Conservation (phyloP, 1,140 invertebrate genomes). For the Oppia nitens region DNA sequence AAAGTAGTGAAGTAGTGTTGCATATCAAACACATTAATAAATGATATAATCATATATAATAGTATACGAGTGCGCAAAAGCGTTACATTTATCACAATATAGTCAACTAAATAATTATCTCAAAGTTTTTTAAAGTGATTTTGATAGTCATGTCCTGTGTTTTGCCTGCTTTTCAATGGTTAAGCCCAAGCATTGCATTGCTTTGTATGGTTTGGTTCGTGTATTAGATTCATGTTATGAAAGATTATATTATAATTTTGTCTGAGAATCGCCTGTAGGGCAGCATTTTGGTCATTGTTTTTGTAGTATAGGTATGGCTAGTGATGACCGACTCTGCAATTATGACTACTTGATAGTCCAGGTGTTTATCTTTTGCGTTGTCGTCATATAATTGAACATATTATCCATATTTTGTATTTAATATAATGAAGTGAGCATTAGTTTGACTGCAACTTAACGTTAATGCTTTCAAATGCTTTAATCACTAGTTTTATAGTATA, state of each 20-base stretch:
- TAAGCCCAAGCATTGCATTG: too few relatives aligned
- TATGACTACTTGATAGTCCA: neutral
- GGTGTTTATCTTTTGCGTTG: neutral
- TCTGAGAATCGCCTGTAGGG: neutral
- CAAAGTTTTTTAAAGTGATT: neutral
- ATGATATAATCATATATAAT: too few relatives aligned
- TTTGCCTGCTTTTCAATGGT: too few relatives aligned
- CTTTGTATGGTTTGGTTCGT: neutral
- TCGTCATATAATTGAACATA: too few relatives aligned
- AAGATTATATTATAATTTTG: neutral
- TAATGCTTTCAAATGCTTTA: too few relatives aligned
- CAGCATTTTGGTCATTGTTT: neutral
- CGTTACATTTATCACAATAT: too few relatives aligned
- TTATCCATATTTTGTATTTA: too few relatives aligned
- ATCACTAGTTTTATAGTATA: too few relatives aligned
- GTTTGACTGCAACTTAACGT: neutral
- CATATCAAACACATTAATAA: too few relatives aligned
- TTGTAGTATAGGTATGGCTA: neutral
- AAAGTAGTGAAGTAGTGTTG: too few relatives aligned
- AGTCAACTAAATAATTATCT: too few relatives aligned
- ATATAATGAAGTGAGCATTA: neutral
- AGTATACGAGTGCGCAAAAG: too few relatives aligned
- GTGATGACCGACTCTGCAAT: neutral
- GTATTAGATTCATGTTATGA: neutral
- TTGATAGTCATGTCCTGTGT: neutral